Conservation (phyloP, 2,797 vertebrate genomes). For the Jordanella pulchra region DNA sequence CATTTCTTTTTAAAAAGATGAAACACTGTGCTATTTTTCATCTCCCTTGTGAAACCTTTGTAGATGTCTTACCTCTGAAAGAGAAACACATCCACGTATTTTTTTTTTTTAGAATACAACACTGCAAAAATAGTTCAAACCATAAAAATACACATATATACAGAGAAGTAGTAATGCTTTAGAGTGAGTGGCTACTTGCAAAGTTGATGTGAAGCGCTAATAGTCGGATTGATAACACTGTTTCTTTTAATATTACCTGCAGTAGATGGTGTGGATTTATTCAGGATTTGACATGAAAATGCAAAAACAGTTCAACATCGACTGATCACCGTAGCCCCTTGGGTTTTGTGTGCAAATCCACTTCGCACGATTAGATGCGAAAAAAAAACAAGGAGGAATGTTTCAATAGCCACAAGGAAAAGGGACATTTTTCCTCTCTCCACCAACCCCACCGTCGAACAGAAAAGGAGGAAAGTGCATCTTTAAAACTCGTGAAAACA, state of each 20-base stretch:
- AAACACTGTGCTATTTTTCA: conserved; percentile 58
- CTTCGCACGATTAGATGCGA: conserved; percentile 60
- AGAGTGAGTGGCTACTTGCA: conserved; percentile 67
- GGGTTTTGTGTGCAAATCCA: conserved; percentile 58
- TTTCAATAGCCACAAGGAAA: conserved; percentile 71
- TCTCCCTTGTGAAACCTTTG: conserved; percentile 43
- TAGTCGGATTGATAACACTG: conserved; percentile 51
- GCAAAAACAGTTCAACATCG: conserved; percentile 53
- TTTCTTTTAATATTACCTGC: conserved; percentile 55
- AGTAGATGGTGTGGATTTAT: conserved; percentile 63
- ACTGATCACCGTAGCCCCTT: conserved; percentile 71
- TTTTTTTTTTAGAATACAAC: conserved; percentile 70
- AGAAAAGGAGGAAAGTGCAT: conserved; percentile 76
- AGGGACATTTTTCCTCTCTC: conserved; percentile 41
- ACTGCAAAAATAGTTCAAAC: conserved; percentile 80
- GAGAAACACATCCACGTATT: conserved; percentile 71
- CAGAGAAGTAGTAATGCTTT: conserved; percentile 71
- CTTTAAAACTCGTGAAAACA: conserved; percentile 66
- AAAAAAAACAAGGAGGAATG: conserved; percentile 71
- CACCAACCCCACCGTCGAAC: conserved; percentile 22
- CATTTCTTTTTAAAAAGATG: conserved; percentile 45
- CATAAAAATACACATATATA: conserved; percentile 75
- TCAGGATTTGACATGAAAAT: conserved; percentile 59
- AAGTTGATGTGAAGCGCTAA: conserved; percentile 64
- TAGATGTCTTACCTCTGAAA: conserved; percentile 65